Percentiles rank a stretch among this genome's conserved stretches.
Conservation (phyloP, 2,113 vertebrate species). For the Chaetorhynchus papuensis region DNA sequence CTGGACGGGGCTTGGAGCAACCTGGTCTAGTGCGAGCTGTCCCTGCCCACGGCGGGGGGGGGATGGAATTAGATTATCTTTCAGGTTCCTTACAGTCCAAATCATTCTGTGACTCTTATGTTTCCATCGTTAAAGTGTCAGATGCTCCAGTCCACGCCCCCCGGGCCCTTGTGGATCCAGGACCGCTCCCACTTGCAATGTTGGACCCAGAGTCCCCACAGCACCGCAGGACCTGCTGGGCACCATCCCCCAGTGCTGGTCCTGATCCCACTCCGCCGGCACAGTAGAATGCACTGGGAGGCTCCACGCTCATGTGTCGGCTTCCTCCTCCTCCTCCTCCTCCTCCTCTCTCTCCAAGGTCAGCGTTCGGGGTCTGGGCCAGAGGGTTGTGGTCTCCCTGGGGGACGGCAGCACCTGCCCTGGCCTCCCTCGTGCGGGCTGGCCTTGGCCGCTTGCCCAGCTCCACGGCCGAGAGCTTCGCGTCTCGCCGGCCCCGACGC, state of each 20-base stretch:
- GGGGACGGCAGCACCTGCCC: neutral
- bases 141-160: neutral
- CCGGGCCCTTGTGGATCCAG: neutral
- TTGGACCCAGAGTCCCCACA: too few species aligned
- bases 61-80: neutral
- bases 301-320: fast-evolving
- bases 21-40: neutral
- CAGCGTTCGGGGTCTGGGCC: neutral
- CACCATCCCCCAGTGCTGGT: fast-evolving
- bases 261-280: too few species aligned
- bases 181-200: neutral
- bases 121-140: neutral
- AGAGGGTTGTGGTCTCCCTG: neutral
- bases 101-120: neutral
- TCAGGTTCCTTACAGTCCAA: neutral
- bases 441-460: neutral
- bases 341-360: neutral
- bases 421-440: neutral
- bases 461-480: neutral
- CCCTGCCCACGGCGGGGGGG: neutral
- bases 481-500: neutral
- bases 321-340: neutral
- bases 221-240: fast-evolving
- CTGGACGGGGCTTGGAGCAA: neutral
- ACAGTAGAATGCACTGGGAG: neutral